Percentiles rank a stretch among this genome's conserved stretches.
Evolutionary conservation across 2,113 vertebrate genomes (phyloP).

Genomic region (human): DNA sequence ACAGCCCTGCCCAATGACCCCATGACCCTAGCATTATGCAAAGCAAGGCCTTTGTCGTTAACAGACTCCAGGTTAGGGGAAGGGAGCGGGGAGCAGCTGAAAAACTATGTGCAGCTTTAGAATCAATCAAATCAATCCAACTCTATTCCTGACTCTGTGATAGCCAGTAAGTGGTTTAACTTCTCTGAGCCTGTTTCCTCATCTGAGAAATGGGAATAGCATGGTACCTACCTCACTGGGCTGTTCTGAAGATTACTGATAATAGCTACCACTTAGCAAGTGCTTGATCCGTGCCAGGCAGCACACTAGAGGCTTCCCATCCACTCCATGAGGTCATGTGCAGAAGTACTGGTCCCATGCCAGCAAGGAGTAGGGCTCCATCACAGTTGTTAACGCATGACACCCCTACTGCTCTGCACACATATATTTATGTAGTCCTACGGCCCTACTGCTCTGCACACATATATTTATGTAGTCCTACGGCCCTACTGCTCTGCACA

Average conservation of each 20-base stretch:
- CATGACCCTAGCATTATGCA: background rate
- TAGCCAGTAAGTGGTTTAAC: background rate
- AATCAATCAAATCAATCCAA: background rate
- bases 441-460: too few species aligned
- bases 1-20: background rate
- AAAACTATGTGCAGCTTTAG: background rate
- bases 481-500: background rate
- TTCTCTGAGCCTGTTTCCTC: background rate
- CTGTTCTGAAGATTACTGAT: background rate
- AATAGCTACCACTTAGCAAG: background rate
- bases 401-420: background rate
- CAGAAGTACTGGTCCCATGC: background rate
- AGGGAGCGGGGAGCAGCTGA: background rate
- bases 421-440: background rate
- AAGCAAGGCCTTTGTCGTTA: background rate
- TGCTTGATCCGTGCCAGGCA: background rate
- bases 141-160: background rate
- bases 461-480: background rate
- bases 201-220: background rate
- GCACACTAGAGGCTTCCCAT: background rate
- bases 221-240: background rate
- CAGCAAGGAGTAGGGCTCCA: background rate
- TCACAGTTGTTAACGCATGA: background rate
- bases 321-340: background rate
- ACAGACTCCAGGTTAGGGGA: background rate